Percentiles rank a stretch among this genome's conserved stretches.
phyloP scores from a whole-genome alignment of 2,797 vertebrate genomes.

The Corythornis leucogaster region DNA sequence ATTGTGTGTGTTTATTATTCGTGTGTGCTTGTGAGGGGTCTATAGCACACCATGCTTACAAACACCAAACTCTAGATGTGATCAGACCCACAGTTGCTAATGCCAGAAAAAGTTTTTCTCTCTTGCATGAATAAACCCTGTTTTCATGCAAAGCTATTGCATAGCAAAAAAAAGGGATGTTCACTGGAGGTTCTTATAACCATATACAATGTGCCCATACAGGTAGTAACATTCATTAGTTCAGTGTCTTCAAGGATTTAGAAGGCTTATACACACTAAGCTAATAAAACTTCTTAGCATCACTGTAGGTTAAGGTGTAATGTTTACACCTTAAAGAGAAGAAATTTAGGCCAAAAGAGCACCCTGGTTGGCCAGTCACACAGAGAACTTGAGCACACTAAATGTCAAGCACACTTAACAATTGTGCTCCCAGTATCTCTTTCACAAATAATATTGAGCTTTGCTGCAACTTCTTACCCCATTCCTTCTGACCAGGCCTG shows the following conservation, averaged over 20 bases:
- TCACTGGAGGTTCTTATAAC: neutral
- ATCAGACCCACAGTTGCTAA: neutral
- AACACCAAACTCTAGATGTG: neutral
- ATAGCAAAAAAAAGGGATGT: neutral
- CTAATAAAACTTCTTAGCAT: neutral
- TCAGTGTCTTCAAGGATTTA: neutral
- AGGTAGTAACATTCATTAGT: neutral
- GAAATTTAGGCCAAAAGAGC: neutral
- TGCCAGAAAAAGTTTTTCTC: neutral
- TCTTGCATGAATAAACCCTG: neutral
- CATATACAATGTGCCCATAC: no score
- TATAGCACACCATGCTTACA: neutral
- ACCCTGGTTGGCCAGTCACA: neutral
- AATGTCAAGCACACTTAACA: neutral
- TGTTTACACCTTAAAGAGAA: neutral
- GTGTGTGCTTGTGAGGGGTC: neutral
- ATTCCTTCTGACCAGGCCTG: neutral
- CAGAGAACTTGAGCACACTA: neutral
- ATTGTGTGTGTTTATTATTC: neutral
- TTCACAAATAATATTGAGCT: fast-evolving
- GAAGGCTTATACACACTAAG: neutral
- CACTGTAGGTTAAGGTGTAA: neutral
- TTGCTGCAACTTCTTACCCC: neutral
- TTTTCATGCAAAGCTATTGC: neutral
- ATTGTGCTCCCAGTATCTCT: fast-evolving